Evolutionary conservation across 2,113 vertebrate species (phyloP).

Genomic region (Mormoops blainvillei): DNA sequence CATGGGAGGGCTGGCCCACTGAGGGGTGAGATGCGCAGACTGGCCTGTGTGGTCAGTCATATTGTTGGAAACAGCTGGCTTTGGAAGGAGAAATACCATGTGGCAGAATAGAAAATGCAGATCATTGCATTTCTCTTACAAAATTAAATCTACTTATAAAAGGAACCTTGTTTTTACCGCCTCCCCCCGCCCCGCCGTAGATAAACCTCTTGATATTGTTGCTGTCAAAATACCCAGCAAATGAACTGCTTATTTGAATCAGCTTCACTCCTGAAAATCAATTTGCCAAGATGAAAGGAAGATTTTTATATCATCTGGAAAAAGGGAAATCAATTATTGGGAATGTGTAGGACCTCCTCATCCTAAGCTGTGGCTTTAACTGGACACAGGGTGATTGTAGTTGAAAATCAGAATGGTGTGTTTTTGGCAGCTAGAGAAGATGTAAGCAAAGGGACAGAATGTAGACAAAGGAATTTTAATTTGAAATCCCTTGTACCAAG

Average conservation of each 20-base stretch:
- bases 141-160: constrained; percentile 33
- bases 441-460: not conserved
- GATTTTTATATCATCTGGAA: constrained; percentile 20
- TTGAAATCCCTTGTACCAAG: not conserved
- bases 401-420: not conserved
- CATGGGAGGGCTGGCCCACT: not conserved
- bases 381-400: not conserved
- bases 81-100: not conserved
- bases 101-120: not conserved
- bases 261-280: constrained; percentile 35
- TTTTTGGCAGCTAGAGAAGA: not conserved
- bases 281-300: not conserved
- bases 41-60: not conserved
- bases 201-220: not conserved
- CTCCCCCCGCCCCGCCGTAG: too few species aligned
- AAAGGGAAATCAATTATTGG: constrained; percentile 29
- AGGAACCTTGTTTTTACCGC: not conserved
- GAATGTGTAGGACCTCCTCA: not conserved
- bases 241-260: not conserved
- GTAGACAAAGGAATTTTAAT: not conserved
- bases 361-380: not conserved
- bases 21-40: not conserved
- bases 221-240: constrained; percentile 1
- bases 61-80: not conserved
- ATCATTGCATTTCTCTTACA: not conserved